Conservation (phyloP, 2,797 vertebrate genomes). For the Schizopygopsis malacanthus region DNA sequence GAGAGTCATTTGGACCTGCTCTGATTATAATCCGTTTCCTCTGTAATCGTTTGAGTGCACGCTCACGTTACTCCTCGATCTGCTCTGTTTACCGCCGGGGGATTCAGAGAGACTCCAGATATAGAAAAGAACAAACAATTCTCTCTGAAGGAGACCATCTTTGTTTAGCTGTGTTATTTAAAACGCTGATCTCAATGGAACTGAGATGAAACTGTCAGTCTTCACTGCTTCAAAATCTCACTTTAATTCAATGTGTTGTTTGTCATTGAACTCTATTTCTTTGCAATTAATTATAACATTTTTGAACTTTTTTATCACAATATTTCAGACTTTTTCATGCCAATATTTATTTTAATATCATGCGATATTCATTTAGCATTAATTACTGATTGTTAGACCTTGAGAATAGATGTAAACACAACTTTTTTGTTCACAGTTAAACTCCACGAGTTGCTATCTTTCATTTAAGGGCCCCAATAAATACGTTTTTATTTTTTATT, state of each 20-base stretch:
- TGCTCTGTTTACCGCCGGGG: not conserved
- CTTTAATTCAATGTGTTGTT: too few species aligned
- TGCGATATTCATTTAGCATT: not conserved
- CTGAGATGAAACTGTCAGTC: not conserved
- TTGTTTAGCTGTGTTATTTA: conserved; percentile 22
- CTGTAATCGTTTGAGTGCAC: not conserved
- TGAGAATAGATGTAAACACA: not conserved
- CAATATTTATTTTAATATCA: not conserved
- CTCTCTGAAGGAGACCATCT: not conserved
- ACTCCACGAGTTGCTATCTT: not conserved
- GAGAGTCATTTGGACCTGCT: not conserved
- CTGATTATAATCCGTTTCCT: not conserved
- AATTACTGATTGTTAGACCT: not conserved
- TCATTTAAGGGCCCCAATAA: not conserved
- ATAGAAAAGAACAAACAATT: conserved; percentile 9
- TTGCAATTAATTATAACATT: not conserved
- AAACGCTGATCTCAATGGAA: not conserved
- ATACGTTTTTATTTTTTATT: not conserved
- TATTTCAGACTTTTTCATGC: too few species aligned
- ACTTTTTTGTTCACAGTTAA: not conserved
- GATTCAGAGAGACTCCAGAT: not conserved
- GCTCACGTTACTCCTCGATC: not conserved
- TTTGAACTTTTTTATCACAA: not conserved
- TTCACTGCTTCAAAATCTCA: not conserved
- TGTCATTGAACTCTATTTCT: not conserved